Evolutionary conservation across 2,113 vertebrate genomes (phyloP), one percentile per base, ranked within the genome.

Genomic region (Artemisiospiza belli): DNA sequence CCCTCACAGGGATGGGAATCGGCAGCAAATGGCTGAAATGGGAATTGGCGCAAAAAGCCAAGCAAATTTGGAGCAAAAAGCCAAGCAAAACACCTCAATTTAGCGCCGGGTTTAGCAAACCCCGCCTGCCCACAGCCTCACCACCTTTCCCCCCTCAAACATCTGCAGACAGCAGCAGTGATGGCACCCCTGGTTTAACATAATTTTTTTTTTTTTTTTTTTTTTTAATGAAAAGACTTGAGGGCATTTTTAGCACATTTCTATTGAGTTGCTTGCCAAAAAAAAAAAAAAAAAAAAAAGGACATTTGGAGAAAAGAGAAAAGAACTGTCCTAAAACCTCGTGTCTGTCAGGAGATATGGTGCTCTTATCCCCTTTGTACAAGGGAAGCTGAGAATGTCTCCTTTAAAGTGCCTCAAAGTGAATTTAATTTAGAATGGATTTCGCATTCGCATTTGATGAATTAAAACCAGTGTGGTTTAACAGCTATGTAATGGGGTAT

Each of bases 381-480:
- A 19, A 39, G 49, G 46, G 67, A 77, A 64, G 39, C 44, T 8
- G 59, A 54, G 33, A 82, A 72, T 10, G 37, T 16, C 66, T 74
- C 61, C 52, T 75, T 28, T n/a, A 61, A 90, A 92, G 62, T 19
- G 69, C 70, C 92, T 95, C 83, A 52, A 83, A 87, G 78, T 33
- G 77, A 93, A 96, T 93, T 93, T 73, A 91, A 95, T 95, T 97
- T 91, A 72, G 69, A 93, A 81, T 47, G 95, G 92, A 81, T 96
- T 95, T 95, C 83, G 63, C 87, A 83, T 95, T 88, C 17, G 3
- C 25, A 1, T 83, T 70, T 75, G 93, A 95, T 83, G 93, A 92
- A 94, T 96, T 96, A 95, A 95, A 96, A 70, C 90, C 94, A 96
- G 58, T 90, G 95, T 54, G 96, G 96, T 96, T 97, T 96, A 94